Conservation (phyloP, 2,888 invertebrate species). For the Hypolimnas misippus region DNA sequence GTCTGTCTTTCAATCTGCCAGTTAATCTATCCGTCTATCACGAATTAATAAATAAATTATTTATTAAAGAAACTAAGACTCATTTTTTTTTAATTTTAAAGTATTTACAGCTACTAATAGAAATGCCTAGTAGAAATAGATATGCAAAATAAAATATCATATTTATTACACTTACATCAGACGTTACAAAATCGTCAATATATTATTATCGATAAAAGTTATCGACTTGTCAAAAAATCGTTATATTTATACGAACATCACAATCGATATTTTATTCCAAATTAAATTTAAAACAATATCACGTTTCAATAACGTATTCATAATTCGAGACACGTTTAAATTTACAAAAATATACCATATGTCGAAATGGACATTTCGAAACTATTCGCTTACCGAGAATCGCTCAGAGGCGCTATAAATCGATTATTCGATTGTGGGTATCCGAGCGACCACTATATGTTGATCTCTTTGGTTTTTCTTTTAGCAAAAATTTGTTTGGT, state of each 20-base stretch:
- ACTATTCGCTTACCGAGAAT: conserved; percentile 66
- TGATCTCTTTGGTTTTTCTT: conserved; percentile 54
- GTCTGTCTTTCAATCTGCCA: not conserved
- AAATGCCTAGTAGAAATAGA: not conserved
- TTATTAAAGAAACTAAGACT: not conserved
- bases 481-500: conserved; percentile 2
- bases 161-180: not conserved
- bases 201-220: not conserved
- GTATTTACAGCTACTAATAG: not conserved
- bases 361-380: conserved; percentile 42
- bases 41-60: not conserved
- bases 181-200: not conserved
- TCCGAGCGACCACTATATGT: conserved; percentile 52
- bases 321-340: conserved; percentile 29
- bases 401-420: conserved; percentile 64
- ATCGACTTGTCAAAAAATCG: not conserved
- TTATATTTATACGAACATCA: conserved; percentile 9
- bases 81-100: not conserved
- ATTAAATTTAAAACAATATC: conserved; percentile 32
- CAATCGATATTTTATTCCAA: conserved; percentile 3
- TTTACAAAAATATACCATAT: conserved; percentile 49
- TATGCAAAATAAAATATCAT: not conserved
- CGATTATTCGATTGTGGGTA: conserved; percentile 51
- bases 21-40: not conserved
- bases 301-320: conserved; percentile 28